Base-by-base conservation (phyloP, 2,113 vertebrate genomes). In the Eclectus roratus region DNA sequence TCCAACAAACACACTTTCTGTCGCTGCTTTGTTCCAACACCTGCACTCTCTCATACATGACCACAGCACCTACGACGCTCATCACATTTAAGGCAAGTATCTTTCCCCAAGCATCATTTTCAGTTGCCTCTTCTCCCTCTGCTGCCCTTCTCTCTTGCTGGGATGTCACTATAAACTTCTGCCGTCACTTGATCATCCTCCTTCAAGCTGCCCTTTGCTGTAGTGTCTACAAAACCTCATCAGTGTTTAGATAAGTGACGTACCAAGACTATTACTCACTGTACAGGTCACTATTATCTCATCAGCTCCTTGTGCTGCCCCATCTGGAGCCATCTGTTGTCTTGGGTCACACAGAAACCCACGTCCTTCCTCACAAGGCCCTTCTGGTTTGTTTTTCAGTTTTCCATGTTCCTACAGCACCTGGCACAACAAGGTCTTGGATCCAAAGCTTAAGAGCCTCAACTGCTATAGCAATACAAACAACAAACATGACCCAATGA, bases 391-490 rank as follows among this genome's bases (percentile, higher is more conserved):
- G 8, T 4, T 24, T 44, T 39, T 37, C 41, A 18, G 61, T 70
- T 65, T 31, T 9, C 49, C 65, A 79, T 76, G 65, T 29, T 92
- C 66, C 46, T 79, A 89, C 52, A 89, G 81, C 93, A 97, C 94
- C 89, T 96, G 87, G 84, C 87, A 91, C 84, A 91, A 92, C 47
- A 91, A 82, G 70, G 78, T 85, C 78, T 85, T 63, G 58, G 81
- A 95, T 87, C 49, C 78, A 89, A 80, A 89, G 53, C 43, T 77
- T 49, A 66, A 84, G n/a, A 88, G 85, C 13, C 60, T 85, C 16
- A 41, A 95, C 77, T 93, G 87, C 94, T 94, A 92, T 89, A 95
- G 95, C 91, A 95, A 94, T 94, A 89, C 73, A 94, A 92, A 95
- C 73, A 96, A 95, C 88, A 94, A 84, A 52, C 63, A 79, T 1